Percentiles rank a stretch among this genome's conserved stretches.
Evolutionary conservation across 2,797 vertebrate genomes (phyloP).

Genomic region (Helarctos malayanus): DNA sequence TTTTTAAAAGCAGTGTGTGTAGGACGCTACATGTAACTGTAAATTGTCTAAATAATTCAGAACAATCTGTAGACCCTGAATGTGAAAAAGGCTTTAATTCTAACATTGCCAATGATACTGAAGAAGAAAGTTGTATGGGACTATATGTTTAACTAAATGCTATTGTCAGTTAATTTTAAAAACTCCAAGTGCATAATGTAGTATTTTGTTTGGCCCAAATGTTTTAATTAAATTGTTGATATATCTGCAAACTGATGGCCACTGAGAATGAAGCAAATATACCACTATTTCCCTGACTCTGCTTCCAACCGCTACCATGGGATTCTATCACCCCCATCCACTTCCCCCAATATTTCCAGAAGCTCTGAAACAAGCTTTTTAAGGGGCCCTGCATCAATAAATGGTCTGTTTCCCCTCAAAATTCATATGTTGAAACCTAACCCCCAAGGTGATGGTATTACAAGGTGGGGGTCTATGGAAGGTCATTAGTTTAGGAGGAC

Average conservation of each 20-base stretch:
- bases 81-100: neutral
- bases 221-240: neutral
- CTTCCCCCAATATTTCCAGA: neutral
- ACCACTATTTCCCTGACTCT: neutral
- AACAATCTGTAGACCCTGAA: neutral
- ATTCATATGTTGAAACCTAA: neutral
- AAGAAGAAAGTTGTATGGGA: neutral
- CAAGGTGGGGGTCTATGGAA: neutral
- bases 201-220: neutral
- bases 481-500: neutral
- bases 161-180: conserved; percentile 12
- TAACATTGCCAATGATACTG: neutral
- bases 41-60: neutral
- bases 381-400: neutral
- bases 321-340: neutral
- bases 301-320: neutral
- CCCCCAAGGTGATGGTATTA: neutral
- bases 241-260: neutral
- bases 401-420: neutral
- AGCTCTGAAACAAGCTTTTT: neutral
- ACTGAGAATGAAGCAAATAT: neutral
- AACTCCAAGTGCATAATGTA: neutral
- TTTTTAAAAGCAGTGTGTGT: conserved; percentile 5
- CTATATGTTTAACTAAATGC: conserved; percentile 29
- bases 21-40: neutral